phyloP scores from a whole-genome alignment of 2,888 invertebrate species.

The Pristionchus japonicus region DNA sequence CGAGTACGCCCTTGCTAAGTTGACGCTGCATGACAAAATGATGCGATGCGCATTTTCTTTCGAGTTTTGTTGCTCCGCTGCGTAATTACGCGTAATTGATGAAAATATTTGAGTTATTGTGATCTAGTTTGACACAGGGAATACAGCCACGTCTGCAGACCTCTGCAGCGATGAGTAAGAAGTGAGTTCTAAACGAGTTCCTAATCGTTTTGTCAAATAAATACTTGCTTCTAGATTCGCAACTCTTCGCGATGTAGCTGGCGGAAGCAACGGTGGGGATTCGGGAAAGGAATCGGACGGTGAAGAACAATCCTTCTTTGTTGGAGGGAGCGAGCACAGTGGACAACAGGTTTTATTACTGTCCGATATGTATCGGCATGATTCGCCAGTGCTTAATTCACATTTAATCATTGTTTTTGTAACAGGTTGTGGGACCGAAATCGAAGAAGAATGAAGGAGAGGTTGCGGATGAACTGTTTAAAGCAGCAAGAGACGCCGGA shows the following conservation, averaged over 20 bases:
- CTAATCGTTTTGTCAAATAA: not conserved
- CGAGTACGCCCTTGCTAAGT: too few relatives aligned
- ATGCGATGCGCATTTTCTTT: too few relatives aligned
- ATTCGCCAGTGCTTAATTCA: too few relatives aligned
- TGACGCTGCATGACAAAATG: too few relatives aligned
- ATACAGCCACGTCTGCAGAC: too few relatives aligned
- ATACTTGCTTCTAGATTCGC: not conserved
- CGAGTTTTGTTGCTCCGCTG: too few relatives aligned
- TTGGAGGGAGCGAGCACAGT: slow-evolving; percentile 68
- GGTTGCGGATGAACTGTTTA: slow-evolving; percentile 25
- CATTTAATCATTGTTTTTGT: too few relatives aligned
- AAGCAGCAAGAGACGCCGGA: slow-evolving; percentile 35
- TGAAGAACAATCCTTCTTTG: slow-evolving; percentile 66
- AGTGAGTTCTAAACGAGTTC: not conserved
- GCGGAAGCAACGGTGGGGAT: slow-evolving; percentile 36
- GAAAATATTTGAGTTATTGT: too few relatives aligned
- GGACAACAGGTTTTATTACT: slow-evolving; percentile 41
- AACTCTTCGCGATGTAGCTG: not conserved
- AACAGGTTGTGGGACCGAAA: slow-evolving; percentile 31
- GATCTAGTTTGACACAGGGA: too few relatives aligned
- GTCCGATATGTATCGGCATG: too few relatives aligned
- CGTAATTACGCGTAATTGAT: too few relatives aligned
- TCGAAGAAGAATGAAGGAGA: not conserved
- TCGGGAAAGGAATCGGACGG: slow-evolving; percentile 50
- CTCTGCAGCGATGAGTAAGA: too few relatives aligned